phyloP scores from a whole-genome alignment of 2,113 vertebrate genomes.

The Benitochromis conjunctus region DNA sequence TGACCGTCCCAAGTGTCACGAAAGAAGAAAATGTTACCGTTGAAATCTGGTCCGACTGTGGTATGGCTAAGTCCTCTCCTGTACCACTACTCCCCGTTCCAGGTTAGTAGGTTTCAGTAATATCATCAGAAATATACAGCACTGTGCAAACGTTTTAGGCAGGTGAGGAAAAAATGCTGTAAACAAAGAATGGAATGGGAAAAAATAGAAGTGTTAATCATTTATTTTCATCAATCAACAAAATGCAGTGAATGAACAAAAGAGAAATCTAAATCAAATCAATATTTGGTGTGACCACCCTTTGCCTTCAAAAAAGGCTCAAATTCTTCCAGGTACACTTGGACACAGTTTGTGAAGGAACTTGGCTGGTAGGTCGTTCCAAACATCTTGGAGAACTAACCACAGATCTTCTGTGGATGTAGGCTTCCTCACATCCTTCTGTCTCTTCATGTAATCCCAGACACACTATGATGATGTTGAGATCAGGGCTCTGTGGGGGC shows the following conservation, averaged over 20 bases:
- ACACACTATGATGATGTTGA: neutral
- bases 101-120: neutral
- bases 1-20: neutral
- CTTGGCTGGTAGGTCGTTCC: no score
- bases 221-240: neutral
- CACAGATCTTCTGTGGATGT: neutral
- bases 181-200: neutral
- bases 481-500: neutral
- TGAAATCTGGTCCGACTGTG: fast-evolving
- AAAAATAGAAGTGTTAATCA: neutral
- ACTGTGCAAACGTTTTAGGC: neutral
- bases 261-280: neutral
- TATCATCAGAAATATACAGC: neutral
- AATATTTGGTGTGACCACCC: neutral
- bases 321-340: neutral
- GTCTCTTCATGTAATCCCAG: neutral
- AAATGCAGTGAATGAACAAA: neutral
- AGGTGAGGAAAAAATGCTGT: neutral
- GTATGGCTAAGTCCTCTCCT: fast-evolving
- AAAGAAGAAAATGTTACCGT: neutral
- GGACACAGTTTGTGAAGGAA: no score
- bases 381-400: no score
- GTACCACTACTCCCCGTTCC: neutral
- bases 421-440: neutral
- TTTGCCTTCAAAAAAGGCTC: neutral